Conservation (phyloP, 2,888 invertebrate genomes). For the Euspilapteryx auroguttella region DNA sequence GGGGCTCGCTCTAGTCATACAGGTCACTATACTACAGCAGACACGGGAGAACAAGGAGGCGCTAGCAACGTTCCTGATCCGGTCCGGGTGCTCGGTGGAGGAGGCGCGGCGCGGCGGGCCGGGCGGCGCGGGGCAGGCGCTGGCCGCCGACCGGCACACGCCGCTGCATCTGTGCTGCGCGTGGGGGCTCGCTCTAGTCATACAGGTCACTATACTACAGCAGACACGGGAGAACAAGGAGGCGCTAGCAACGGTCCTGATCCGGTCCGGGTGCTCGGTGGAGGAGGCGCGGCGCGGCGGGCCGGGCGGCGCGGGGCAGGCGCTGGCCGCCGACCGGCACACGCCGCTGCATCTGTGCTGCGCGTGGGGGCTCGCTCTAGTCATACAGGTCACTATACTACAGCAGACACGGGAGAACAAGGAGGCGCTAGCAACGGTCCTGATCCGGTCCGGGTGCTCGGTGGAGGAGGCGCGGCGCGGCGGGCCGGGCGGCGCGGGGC, state of each 20-base stretch:
- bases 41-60: constrained; percentile 71
- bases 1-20: constrained; percentile 86
- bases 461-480: too few relatives aligned
- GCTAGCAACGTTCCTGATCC: constrained; percentile 66
- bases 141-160: constrained; percentile 77
- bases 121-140: constrained; percentile 77
- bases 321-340: constrained; percentile 78
- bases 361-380: constrained; percentile 87
- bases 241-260: constrained; percentile 64
- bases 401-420: too few relatives aligned
- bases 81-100: constrained; percentile 88
- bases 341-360: constrained; percentile 90
- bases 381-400: constrained; percentile 73
- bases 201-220: too few relatives aligned
- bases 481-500: too few relatives aligned
- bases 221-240: constrained; percentile 76
- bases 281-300: constrained; percentile 80
- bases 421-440: too few relatives aligned
- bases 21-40: too few relatives aligned
- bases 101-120: constrained; percentile 74
- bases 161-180: constrained; percentile 91
- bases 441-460: too few relatives aligned
- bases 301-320: constrained; percentile 74
- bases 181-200: constrained; percentile 88
- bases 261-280: constrained; percentile 84